Conservation (phyloP, 2,888 invertebrate species). For the Hypercompe scribonia region DNA sequence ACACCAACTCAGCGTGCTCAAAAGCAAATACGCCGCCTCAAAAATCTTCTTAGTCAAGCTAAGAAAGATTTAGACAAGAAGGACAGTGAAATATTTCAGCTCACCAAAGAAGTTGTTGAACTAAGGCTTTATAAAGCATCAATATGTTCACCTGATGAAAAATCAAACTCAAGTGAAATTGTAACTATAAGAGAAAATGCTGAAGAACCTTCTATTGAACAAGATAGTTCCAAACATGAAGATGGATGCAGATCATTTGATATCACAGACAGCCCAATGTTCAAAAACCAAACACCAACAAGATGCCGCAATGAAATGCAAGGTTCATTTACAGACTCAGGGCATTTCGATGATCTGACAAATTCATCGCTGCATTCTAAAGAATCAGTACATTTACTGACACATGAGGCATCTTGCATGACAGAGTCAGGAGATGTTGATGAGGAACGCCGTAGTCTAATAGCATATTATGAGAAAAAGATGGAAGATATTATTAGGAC, state of each 20-base stretch:
- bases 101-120: slow-evolving; percentile 93
- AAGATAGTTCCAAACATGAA: slow-evolving; percentile 70
- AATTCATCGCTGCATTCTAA: slow-evolving; percentile 92
- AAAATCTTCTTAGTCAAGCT: slow-evolving; percentile 90
- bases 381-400: slow-evolving; percentile 88
- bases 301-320: slow-evolving; percentile 88
- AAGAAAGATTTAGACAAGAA: slow-evolving; percentile 92
- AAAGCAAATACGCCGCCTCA: slow-evolving; percentile 91
- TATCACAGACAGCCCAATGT: slow-evolving; percentile 82
- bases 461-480: slow-evolving; percentile 90
- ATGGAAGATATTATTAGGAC: slow-evolving; percentile 91
- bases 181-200: slow-evolving; percentile 91
- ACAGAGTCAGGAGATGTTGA: slow-evolving; percentile 86
- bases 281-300: slow-evolving; percentile 79
- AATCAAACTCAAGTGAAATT: slow-evolving; percentile 91
- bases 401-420: slow-evolving; percentile 85
- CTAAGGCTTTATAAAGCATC: slow-evolving; percentile 93
- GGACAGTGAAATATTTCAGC: slow-evolving; percentile 92
- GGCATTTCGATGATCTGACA: slow-evolving; percentile 94
- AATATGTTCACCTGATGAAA: slow-evolving; percentile 92
- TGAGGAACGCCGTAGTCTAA: slow-evolving; percentile 89
- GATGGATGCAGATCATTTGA: slow-evolving; percentile 79
- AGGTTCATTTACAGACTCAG: slow-evolving; percentile 93
- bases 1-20: slow-evolving; percentile 96
- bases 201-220: slow-evolving; percentile 72